A percentile compares a stretch with the other conserved stretches of the same genome.
phyloP scores from a whole-genome alignment of 2,113 vertebrate genomes.

The Glareola pratincola region DNA sequence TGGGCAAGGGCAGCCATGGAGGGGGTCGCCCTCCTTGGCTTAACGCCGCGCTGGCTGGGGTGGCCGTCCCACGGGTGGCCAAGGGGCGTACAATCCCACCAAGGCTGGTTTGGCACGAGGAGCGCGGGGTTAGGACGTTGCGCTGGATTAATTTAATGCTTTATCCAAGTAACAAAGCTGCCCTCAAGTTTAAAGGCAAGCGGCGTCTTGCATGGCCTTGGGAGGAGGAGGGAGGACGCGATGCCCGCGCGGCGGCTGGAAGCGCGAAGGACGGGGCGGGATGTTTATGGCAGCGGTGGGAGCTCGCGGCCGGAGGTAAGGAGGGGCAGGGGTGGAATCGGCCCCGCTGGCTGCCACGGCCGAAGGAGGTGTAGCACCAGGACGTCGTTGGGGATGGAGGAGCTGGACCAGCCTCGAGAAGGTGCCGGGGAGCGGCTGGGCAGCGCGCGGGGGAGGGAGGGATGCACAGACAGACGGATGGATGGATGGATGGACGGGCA shows the following conservation, averaged over 20 bases:
- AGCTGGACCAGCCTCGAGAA: no score
- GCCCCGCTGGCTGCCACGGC: accelerated
- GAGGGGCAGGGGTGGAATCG: neutral
- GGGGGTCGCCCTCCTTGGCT: neutral
- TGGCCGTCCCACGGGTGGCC: neutral
- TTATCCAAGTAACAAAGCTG: accelerated
- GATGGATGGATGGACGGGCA: accelerated
- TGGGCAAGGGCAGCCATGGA: neutral
- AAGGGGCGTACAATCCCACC: no score
- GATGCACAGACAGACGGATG: no score
- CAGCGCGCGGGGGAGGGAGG: accelerated
- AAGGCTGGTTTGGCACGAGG: accelerated
- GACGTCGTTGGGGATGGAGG: accelerated
- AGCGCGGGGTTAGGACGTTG: accelerated
- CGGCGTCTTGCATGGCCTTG: neutral
- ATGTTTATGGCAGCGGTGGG: accelerated
- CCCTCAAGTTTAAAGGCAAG: neutral
- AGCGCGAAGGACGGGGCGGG: accelerated
- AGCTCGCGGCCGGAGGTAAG: neutral
- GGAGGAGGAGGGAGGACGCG: neutral
- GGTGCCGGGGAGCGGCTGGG: neutral
- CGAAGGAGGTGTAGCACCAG: accelerated
- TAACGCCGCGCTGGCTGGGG: neutral
- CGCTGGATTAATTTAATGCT: accelerated
- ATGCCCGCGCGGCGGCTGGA: accelerated